Percentiles rank a stretch among this genome's conserved stretches.
Conservation (phyloP, 2,797 vertebrate genomes). For the Sciurus carolinensis region DNA sequence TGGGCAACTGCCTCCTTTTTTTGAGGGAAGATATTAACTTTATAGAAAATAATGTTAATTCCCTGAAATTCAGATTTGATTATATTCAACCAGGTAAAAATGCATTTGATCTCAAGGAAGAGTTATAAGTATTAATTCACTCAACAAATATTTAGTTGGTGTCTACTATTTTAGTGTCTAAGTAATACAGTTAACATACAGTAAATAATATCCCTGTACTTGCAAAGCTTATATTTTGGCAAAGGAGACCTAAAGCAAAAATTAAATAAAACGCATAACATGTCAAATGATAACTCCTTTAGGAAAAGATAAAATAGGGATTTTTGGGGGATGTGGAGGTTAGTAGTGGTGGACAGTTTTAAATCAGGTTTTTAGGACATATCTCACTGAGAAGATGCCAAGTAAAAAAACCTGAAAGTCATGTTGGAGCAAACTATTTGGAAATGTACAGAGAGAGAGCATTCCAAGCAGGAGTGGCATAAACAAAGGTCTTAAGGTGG, state of each 20-base stretch:
- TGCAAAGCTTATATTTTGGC: not conserved
- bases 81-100: conserved; percentile 12
- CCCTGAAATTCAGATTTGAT: conserved; percentile 25
- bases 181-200: not conserved
- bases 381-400: not conserved
- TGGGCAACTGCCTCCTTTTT: not conserved
- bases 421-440: not conserved
- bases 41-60: conserved; percentile 5
- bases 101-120: not conserved
- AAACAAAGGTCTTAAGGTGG: not conserved
- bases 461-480: not conserved
- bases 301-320: not conserved
- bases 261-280: not conserved
- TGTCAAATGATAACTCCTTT: not conserved
- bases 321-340: not conserved
- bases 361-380: not conserved
- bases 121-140: conserved; percentile 5
- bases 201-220: not conserved
- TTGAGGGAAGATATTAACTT: not conserved
- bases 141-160: conserved; percentile 26
- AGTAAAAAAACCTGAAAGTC: not conserved
- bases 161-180: conserved; percentile 19
- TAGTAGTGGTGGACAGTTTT: not conserved
- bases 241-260: not conserved
- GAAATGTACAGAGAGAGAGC: not conserved